Conservation (phyloP, 2,888 invertebrate species). For the Sarcophaga carnaria region DNA sequence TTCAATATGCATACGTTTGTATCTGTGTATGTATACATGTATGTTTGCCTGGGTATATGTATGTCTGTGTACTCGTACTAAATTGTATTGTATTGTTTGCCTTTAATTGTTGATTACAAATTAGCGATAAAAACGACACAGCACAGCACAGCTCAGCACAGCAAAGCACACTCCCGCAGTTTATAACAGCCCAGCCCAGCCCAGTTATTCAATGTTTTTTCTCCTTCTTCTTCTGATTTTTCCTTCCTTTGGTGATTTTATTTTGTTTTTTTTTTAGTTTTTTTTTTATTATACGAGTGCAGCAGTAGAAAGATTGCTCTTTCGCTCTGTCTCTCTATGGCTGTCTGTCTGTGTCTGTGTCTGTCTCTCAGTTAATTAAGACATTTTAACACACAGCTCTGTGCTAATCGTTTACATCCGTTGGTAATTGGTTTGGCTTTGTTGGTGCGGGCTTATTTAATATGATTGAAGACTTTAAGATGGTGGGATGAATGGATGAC, state of each 20-base stretch:
- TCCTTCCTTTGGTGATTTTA: constrained; percentile 49
- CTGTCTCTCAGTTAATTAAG: constrained; percentile 69
- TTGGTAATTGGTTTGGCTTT: constrained; percentile 68
- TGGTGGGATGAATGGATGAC: constrained; percentile 19
- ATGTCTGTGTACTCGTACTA: constrained; percentile 15
- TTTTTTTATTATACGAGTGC: no score
- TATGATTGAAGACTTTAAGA: constrained; percentile 50
- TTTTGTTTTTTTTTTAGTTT: constrained; percentile 1
- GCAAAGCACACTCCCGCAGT: constrained; percentile 68
- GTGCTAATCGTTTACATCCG: constrained; percentile 78
- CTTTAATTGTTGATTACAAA: constrained; percentile 80
- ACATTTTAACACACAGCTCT: constrained; percentile 70
- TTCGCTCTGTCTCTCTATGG: background rate
- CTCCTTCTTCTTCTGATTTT: background rate
- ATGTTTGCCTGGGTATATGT: no score
- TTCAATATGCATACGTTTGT: background rate
- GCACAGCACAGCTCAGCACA: constrained; percentile 65
- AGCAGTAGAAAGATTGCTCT: background rate
- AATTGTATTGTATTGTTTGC: constrained; percentile 63
- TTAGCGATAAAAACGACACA: constrained; percentile 75
- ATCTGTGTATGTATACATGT: no score
- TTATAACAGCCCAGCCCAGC: constrained; percentile 61
- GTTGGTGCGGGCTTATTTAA: constrained; percentile 49
- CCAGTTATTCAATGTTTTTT: constrained; percentile 47
- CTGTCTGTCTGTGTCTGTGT: background rate